Percentiles rank a stretch among this genome's conserved stretches.
Conservation (phyloP, 2,113 vertebrate species). For the Petromus typicus region DNA sequence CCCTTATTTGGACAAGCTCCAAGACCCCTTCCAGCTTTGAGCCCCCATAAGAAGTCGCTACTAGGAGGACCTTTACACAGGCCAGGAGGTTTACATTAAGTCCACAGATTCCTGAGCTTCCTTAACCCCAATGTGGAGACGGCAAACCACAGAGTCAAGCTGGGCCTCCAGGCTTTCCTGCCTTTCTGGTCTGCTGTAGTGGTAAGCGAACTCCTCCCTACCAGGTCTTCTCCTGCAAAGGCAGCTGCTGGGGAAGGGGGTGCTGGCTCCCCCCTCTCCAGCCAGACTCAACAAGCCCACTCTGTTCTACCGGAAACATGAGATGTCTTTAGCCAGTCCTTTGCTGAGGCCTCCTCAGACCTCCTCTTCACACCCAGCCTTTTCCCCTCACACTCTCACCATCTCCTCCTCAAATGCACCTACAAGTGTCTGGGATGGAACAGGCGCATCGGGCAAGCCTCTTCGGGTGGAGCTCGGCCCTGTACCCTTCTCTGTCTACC, state of each 20-base stretch:
- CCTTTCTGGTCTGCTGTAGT: neutral
- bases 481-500: neutral
- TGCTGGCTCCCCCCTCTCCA: neutral
- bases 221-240: neutral
- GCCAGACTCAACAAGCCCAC: neutral
- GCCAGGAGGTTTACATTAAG: neutral
- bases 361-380: neutral
- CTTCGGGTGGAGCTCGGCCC: neutral
- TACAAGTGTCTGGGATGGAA: neutral
- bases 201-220: neutral
- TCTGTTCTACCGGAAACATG: neutral
- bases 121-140: neutral
- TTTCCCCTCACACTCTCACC: neutral
- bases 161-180: neutral
- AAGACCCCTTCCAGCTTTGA: constrained; percentile 18
- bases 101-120: neutral
- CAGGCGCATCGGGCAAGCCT: neutral
- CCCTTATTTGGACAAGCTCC: neutral
- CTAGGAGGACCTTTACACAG: neutral
- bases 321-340: neutral
- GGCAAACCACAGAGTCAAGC: neutral
- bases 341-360: neutral
- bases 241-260: neutral
- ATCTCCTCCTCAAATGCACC: neutral
- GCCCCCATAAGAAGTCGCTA: neutral